Evolutionary conservation across 2,888 invertebrate genomes (phyloP).

Genomic region (Lochmaea capreae): DNA sequence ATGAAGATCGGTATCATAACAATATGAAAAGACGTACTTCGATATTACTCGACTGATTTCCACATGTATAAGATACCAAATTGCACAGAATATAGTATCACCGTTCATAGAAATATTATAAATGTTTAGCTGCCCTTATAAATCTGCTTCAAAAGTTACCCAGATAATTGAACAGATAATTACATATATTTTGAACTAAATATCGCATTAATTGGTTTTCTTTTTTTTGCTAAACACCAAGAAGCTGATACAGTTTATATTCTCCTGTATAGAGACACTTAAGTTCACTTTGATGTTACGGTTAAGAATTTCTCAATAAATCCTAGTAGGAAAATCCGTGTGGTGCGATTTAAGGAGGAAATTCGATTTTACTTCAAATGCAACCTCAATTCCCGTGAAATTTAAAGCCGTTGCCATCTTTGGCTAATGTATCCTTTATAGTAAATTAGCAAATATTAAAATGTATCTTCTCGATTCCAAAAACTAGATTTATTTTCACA

Average conservation of each 20-base stretch:
- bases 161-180: no score
- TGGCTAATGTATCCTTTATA: not conserved
- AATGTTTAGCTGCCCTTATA: no score
- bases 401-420: not conserved
- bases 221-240: not conserved
- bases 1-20: no score
- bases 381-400: not conserved
- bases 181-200: no score
- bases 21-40: no score
- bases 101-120: no score
- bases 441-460: not conserved
- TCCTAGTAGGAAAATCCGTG: not conserved
- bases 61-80: no score
- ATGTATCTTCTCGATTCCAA: no score
- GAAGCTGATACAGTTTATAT: not conserved
- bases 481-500: no score
- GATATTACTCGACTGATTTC: no score
- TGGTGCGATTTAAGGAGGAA: conserved; percentile 4
- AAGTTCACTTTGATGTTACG: conserved; percentile 7
- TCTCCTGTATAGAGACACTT: not conserved
- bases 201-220: not conserved
- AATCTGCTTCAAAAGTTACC: no score
- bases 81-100: no score
- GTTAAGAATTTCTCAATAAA: conserved; percentile 7
- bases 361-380: conserved; percentile 14